Conservation (phyloP, 1,140 invertebrate species). For the Drosophila rufa region DNA sequence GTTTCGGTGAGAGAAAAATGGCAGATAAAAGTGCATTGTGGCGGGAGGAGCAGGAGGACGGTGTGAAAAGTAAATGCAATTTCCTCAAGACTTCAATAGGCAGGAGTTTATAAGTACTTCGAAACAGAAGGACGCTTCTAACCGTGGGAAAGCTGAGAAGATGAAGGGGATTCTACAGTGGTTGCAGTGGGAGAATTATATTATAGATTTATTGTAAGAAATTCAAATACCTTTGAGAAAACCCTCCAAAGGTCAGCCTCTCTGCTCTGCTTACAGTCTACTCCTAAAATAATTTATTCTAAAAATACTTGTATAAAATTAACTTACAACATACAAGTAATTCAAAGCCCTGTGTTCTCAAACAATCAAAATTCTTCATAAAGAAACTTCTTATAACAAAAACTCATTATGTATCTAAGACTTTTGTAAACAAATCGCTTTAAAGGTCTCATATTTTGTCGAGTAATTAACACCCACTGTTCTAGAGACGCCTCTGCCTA, state of each 20-base stretch:
- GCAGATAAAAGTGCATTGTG: conserved; percentile 37
- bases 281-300: no score
- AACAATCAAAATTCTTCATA: not conserved
- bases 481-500: not conserved
- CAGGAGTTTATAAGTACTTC: conserved; percentile 64
- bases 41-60: not conserved
- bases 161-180: not conserved
- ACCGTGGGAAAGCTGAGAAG: not conserved
- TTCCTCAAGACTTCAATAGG: conserved; percentile 75
- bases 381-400: not conserved
- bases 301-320: not conserved
- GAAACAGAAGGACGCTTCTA: conserved; percentile 27
- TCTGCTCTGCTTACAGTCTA: not conserved
- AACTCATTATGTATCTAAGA: not conserved
- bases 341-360: not conserved
- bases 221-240: not conserved
- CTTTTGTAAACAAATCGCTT: conserved; percentile 18
- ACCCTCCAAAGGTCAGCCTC: no score
- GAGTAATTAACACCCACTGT: conserved; percentile 25
- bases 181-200: not conserved
- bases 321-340: not conserved
- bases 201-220: not conserved
- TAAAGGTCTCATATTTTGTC: not conserved
- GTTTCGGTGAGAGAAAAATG: conserved; percentile 71
- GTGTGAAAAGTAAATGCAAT: conserved; percentile 62